Base-by-base conservation (phyloP, 2,888 invertebrate species). In the Nysson spinosus region DNA sequence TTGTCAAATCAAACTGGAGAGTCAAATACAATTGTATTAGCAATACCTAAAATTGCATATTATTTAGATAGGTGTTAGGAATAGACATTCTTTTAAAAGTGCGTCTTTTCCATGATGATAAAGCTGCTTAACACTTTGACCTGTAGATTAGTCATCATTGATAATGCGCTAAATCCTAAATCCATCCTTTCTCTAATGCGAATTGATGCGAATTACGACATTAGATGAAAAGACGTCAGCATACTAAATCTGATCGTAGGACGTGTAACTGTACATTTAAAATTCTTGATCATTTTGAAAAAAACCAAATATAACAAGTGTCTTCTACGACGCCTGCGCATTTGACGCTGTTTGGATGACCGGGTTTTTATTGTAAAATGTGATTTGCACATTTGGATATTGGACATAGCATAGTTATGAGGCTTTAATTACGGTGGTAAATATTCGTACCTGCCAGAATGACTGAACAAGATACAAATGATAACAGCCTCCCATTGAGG, bases 401-500 rank as follows among this genome's bases (percentile, higher is more conserved):
- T 30, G 46, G 34, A 26, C 24, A 26, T 16, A 28, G 52, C 12
- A 9, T 54, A 43, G 57, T 64, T 62, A 67, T 75, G 56, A 42
- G 7, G 30, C 11, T 61, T 49, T 52, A 46, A 50, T 37, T 43
- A 19, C 14, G 34, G 44, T 42, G 30, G 5, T 3, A 12, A 43
- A 52, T 4, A 34, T 5, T 40, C 32, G 0, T 44, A 47, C 35
- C 57, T 42, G 34, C 55, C 35, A 63, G 28, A 47, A 85, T 85
- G 85, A 78, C 77, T 34, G 79, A 82, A 55, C 79, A 82, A 57
- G 78, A 78, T 52, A 51, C 72, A 3, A 73, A 75, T 63, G 73
- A 76, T 37, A 77, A 76, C 77, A 79, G 74, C 40, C 65, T 80
- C 52, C 47, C 75, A 1, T 58, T 78, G 39, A 75, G 85, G 61